Conservation (phyloP, 2,797 vertebrate species). For the Erethizon dorsatum region DNA sequence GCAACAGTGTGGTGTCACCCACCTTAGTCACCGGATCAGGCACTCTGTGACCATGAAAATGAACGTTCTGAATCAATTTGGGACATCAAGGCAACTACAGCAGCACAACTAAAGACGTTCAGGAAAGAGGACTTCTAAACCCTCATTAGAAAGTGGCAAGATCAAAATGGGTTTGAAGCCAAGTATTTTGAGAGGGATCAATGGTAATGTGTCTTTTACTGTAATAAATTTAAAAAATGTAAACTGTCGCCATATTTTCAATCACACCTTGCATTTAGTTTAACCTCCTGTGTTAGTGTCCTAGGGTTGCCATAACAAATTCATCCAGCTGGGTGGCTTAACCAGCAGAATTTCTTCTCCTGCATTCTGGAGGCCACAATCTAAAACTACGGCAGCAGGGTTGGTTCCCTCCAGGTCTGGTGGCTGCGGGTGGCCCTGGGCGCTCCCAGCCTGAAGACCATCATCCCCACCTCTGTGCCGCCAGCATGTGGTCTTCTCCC, state of each 20-base stretch:
- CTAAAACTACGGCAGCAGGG: accelerated
- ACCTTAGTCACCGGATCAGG: neutral
- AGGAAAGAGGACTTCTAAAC: neutral
- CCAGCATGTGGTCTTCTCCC: too few species aligned
- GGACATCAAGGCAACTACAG: neutral
- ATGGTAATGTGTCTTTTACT: too few species aligned
- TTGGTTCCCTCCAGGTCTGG: neutral
- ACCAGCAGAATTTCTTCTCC: accelerated
- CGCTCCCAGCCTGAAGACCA: accelerated
- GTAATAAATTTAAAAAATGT: neutral
- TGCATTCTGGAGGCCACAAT: accelerated
- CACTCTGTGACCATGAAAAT: neutral
- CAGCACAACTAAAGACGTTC: neutral
- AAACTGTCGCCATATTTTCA: neutral
- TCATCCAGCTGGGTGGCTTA: accelerated
- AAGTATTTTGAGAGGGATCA: neutral
- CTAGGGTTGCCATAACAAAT: accelerated
- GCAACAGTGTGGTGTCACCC: accelerated
- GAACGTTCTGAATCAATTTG: neutral
- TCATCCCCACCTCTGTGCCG: accelerated
- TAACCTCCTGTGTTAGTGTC: neutral
- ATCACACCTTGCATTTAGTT: neutral
- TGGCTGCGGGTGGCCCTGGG: neutral
- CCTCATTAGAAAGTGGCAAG: neutral
- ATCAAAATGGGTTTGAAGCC: neutral